Evolutionary conservation across 1,140 invertebrate species (phyloP), one percentile per base, ranked within the genome.

Genomic region (Trinorchestia longiramus): DNA sequence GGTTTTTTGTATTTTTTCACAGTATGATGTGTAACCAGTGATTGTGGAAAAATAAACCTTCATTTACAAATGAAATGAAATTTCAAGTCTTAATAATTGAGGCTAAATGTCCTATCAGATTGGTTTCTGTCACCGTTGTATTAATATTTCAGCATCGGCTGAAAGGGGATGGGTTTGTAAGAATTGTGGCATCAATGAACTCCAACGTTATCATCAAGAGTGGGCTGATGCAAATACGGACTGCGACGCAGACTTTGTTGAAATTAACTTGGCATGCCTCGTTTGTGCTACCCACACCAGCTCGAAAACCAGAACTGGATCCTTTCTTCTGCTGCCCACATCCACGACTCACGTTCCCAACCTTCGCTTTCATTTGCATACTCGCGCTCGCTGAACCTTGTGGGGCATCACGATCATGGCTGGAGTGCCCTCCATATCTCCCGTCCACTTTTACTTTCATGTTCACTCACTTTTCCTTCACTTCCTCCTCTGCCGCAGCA

Each of bases 361-460:
- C 88, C 41, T 44, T 91, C 88, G 43, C 88, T 91, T 91, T 91
- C 88, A 91, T 91, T 91, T 91, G 88, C 88, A 91, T 91, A 36
- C 88, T 42, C 88, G 43, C 62, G 62, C 62, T 77, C 62, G 62
- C 62, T 77, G 88, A 28, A 91, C 15, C 88, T 91, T 91, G 88
- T 91, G 41, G 88, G 88, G 88, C 43, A 91, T 91, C 88, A 91
- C 88, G 88, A 91, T 91, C 88, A 91, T 3, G 41, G 41, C 88
- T 11, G 15, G 4, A 41, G 6, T 91, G 88, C 88, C 88, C 88
- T 91, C 88, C 88, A 91, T 91, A 91, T 91, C 88, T 91, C 88
- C 43, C 88, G 11, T 77, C 43, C 43, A 91, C 88, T 91, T 91
- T 91, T 91, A 91, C 88, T 91, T 91, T 91, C 88, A 91, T 91